phyloP scores from a whole-genome alignment of 2,888 invertebrate species.

The Coelopa pilipes region DNA sequence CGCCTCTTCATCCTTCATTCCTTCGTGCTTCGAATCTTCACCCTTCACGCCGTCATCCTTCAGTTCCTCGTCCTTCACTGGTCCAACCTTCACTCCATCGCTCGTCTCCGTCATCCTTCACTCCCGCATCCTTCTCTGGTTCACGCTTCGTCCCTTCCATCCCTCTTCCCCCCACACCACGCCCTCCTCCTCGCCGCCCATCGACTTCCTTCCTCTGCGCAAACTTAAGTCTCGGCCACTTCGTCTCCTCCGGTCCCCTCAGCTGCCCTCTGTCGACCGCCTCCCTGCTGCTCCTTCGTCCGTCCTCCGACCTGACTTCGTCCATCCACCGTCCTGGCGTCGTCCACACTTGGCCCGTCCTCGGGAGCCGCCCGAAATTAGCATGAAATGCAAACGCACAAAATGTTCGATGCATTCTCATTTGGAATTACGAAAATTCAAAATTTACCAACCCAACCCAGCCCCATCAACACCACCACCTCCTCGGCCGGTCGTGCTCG shows the following conservation, averaged over 20 bases:
- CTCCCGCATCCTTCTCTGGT: no score
- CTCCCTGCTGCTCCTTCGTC: neutral
- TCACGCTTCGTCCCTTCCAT: neutral
- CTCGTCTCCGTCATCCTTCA: no score
- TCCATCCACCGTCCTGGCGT: neutral
- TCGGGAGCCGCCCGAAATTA: conserved; percentile 52
- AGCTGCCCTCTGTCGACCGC: neutral
- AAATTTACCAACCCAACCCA: conserved; percentile 59
- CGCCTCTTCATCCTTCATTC: neutral
- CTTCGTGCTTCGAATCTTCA: no score
- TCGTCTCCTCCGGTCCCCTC: neutral
- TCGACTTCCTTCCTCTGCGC: conserved; percentile 14
- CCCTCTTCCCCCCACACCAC: neutral
- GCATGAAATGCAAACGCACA: conserved; percentile 62
- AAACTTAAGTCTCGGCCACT: conserved; percentile 16
- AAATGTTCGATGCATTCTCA: conserved; percentile 60
- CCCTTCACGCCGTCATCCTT: no score
- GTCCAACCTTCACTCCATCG: no score
- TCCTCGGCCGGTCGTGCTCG: no score
- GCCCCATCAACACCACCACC: neutral
- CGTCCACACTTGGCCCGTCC: neutral
- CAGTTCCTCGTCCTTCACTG: no score
- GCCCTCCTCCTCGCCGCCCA: neutral
- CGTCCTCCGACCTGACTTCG: neutral
- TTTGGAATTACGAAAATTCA: conserved; percentile 64